phyloP scores from a whole-genome alignment of 2,113 vertebrate species.

The Tenebrosternarchus preto region DNA sequence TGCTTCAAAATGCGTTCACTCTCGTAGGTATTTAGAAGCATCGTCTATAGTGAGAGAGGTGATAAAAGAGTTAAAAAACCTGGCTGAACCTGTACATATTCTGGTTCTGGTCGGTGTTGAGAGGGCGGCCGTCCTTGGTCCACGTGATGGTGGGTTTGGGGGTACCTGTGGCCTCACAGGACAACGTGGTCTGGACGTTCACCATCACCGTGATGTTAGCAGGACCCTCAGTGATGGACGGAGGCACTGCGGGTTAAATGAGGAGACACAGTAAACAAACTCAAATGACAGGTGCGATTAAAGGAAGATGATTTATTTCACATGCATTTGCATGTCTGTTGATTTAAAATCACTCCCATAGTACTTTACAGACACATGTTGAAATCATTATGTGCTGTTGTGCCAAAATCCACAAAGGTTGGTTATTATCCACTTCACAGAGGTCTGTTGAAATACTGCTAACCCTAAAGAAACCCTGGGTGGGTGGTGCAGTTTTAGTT shows the following conservation, averaged over 20 bases:
- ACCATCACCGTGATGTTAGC: conserved; percentile 84
- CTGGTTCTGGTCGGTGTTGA: conserved; percentile 91
- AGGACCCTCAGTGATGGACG: conserved; percentile 77
- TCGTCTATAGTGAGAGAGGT: conserved; percentile 12
- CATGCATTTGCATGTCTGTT: neutral
- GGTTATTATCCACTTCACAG: neutral
- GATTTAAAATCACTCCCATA: neutral
- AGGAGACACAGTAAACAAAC: neutral
- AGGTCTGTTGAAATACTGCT: neutral
- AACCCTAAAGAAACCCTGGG: neutral
- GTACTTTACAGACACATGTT: neutral
- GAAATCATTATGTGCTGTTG: neutral
- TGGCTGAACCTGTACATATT: conserved; percentile 90
- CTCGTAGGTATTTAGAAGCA: neutral
- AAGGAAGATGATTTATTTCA: neutral
- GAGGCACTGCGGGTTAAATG: conserved; percentile 76
- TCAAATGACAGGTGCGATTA: too few species aligned
- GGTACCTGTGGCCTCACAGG: conserved; percentile 89
- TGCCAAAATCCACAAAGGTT: conserved; percentile 16
- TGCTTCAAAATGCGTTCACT: neutral
- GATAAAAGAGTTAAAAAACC: conserved; percentile 64
- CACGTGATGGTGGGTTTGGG: conserved; percentile 86
- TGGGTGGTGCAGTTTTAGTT: too few species aligned
- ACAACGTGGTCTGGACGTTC: conserved; percentile 90
- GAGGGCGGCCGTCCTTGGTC: conserved; percentile 82